Percentiles rank a stretch among this genome's conserved stretches.
phyloP scores from a whole-genome alignment of 1,140 invertebrate genomes.

The Plectrocnemia conspersa region DNA sequence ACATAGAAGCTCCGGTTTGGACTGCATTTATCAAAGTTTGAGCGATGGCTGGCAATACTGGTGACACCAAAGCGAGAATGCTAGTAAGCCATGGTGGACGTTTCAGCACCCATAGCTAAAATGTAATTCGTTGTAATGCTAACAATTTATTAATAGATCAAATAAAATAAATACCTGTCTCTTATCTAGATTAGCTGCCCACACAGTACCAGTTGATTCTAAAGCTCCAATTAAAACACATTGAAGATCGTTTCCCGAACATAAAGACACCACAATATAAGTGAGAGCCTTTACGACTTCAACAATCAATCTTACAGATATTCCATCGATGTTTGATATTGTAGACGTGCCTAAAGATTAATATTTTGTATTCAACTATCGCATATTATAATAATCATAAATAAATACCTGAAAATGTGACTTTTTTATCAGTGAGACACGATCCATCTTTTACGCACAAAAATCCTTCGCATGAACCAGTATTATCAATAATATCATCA shows the following conservation, averaged over 20 bases:
- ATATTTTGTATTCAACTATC: neutral
- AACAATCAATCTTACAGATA: slow-evolving; percentile 24
- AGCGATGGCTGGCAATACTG: slow-evolving; percentile 58
- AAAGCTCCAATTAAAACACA: slow-evolving; percentile 58
- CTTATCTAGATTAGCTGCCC: slow-evolving; percentile 66
- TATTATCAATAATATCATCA: slow-evolving; percentile 17
- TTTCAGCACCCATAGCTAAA: slow-evolving; percentile 70
- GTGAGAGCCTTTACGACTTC: slow-evolving; percentile 53
- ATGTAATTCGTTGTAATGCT: slow-evolving; percentile 14
- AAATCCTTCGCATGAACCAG: slow-evolving; percentile 52
- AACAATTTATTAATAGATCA: neutral
- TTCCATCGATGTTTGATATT: slow-evolving; percentile 12
- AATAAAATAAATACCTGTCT: slow-evolving; percentile 54
- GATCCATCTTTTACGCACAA: slow-evolving; percentile 53
- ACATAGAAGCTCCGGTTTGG: slow-evolving; percentile 67
- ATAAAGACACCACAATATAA: slow-evolving; percentile 55
- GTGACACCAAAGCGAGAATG: slow-evolving; percentile 57
- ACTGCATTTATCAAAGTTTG: slow-evolving; percentile 61
- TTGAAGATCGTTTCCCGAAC: slow-evolving; percentile 57
- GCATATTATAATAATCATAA: neutral
- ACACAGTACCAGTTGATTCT: slow-evolving; percentile 55
- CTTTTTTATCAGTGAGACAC: slow-evolving; percentile 34
- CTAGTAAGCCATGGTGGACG: slow-evolving; percentile 69
- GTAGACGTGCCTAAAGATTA: slow-evolving; percentile 22
- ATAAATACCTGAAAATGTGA: slow-evolving; percentile 23